Percentiles rank a stretch among this genome's conserved stretches.
phyloP scores from a whole-genome alignment of 2,797 vertebrate species.

The Tenualosa thibaudeaui region DNA sequence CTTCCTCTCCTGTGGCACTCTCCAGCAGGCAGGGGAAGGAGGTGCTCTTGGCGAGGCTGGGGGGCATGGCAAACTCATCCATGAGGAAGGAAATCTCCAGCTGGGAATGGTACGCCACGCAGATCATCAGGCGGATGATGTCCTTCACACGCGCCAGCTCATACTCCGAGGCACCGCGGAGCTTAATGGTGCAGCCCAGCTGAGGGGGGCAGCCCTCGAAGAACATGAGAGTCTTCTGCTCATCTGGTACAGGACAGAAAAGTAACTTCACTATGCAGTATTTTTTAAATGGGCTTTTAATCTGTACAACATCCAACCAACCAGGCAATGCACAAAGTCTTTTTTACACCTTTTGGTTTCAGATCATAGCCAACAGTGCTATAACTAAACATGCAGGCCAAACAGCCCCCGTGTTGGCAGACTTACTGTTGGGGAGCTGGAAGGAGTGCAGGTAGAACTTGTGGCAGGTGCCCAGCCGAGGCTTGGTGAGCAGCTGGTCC shows the following conservation, averaged over 20 bases:
- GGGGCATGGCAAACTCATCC: conserved; percentile 99
- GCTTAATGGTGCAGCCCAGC: conserved; percentile 93
- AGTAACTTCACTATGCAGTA: background rate
- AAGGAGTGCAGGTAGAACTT: conserved; percentile 98
- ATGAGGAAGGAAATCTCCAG: conserved; percentile 99
- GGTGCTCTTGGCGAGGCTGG: conserved; percentile 79
- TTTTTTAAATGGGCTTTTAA: no score
- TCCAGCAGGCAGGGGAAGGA: conserved; percentile 89
- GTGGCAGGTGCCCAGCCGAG: conserved; percentile 93
- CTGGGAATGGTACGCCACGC: conserved; percentile 96
- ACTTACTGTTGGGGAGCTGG: conserved; percentile 83
- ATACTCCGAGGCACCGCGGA: conserved; percentile 90
- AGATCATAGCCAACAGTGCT: no score
- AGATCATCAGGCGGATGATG: conserved; percentile 95
- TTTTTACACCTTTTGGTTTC: no score
- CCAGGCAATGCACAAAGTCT: no score
- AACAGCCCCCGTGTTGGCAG: background rate
- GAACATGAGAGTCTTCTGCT: conserved; percentile 94
- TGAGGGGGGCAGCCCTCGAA: conserved; percentile 94
- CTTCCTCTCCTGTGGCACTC: conserved; percentile 61
- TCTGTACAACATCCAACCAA: no score
- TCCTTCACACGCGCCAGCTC: conserved; percentile 96
- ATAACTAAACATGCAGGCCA: background rate
- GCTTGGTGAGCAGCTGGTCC: conserved; percentile 97
- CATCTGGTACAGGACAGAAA: conserved; percentile 68